phyloP scores from a whole-genome alignment of 2,113 vertebrate genomes.

The Carassius carassius region DNA sequence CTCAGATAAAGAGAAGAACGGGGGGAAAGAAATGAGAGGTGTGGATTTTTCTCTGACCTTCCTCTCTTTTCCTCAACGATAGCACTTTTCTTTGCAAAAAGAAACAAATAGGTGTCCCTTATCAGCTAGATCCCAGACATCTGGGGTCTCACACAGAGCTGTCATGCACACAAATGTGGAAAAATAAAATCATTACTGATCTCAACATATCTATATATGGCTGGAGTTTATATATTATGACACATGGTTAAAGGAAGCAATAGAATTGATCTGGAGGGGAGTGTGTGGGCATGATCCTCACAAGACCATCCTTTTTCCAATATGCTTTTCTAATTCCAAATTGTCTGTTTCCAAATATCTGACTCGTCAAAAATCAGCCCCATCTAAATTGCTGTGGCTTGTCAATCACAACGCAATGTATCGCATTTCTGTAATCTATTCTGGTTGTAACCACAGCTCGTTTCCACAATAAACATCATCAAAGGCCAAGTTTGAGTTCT shows the following conservation, averaged over 20 bases:
- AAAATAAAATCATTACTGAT: slow-evolving; percentile 54
- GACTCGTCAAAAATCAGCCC: background rate
- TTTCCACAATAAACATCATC: slow-evolving; percentile 16
- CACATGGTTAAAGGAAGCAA: slow-evolving; percentile 15
- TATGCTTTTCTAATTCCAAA: slow-evolving; percentile 28
- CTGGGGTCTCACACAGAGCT: slow-evolving; percentile 38
- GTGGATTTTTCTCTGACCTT: slow-evolving; percentile 21
- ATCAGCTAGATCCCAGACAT: slow-evolving; percentile 23
- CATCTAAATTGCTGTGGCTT: slow-evolving; percentile 12
- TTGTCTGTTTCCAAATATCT: background rate
- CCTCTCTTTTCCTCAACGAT: slow-evolving; percentile 19
- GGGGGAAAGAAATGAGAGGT: slow-evolving; percentile 6
- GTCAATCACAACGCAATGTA: slow-evolving; percentile 25
- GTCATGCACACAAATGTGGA: slow-evolving; percentile 50
- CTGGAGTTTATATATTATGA: slow-evolving; percentile 44
- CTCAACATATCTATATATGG: slow-evolving; percentile 44
- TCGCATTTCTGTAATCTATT: slow-evolving; percentile 16
- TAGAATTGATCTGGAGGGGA: slow-evolving; percentile 29
- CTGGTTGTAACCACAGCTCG: background rate
- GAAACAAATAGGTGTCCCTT: slow-evolving; percentile 45
- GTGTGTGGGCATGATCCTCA: slow-evolving; percentile 5
- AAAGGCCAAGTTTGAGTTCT: slow-evolving; percentile 35
- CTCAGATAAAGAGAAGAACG: background rate
- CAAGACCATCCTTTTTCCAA: slow-evolving; percentile 28
- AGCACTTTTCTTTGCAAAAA: slow-evolving; percentile 33